Percentiles rank a stretch among this genome's conserved stretches.
Evolutionary conservation across 2,797 vertebrate species (phyloP).

Genomic region (Xyrichtys novacula): DNA sequence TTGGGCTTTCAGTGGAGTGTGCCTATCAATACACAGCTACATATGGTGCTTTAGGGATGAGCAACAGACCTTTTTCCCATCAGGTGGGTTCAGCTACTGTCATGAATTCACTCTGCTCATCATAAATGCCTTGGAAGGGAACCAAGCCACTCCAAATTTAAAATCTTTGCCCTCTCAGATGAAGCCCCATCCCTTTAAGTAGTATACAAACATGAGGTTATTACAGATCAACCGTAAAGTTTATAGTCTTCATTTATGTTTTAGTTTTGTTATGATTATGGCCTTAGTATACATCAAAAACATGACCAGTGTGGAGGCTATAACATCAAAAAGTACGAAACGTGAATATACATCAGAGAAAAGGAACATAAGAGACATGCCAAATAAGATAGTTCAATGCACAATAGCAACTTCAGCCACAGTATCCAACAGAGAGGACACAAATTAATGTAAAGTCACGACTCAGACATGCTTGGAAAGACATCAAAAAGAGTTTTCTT

Average conservation of each 20-base stretch:
- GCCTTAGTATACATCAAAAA: neutral
- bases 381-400: conserved; percentile 11
- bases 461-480: conserved; percentile 15
- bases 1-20: conserved; percentile 13
- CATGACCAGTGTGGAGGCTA: neutral
- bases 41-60: conserved; percentile 16
- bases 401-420: conserved; percentile 4
- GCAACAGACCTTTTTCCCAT: conserved; percentile 45
- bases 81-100: conserved; percentile 13
- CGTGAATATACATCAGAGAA: conserved; percentile 1
- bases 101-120: conserved; percentile 13
- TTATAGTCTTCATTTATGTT: too few relatives aligned
- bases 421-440: neutral
- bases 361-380: neutral
- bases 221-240: too few relatives aligned
- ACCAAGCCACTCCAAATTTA: neutral
- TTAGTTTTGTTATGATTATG: too few relatives aligned
- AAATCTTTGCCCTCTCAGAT: neutral
- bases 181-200: neutral
- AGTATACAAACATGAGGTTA: neutral
- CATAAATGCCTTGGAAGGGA: neutral
- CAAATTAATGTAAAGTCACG: conserved; percentile 10
- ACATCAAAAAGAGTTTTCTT: neutral
- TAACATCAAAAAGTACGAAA: neutral
- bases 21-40: conserved; percentile 21